Evolutionary conservation across 2,113 vertebrate species (phyloP).

Genomic region (Microcebus griseorufus): DNA sequence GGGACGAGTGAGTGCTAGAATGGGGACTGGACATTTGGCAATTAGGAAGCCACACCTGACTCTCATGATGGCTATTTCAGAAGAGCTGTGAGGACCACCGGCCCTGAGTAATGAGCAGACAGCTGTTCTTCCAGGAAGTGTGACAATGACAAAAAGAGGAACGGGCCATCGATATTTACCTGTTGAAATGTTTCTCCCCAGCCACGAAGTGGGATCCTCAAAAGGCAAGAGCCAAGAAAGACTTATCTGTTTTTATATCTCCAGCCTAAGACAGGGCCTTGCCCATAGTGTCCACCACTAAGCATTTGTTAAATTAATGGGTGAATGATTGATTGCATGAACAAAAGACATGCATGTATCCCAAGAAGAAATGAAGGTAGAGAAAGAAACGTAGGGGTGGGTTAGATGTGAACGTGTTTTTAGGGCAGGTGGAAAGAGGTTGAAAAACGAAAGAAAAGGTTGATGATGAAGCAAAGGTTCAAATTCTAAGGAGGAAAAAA

Average conservation of each 20-base stretch:
- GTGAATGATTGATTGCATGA: neutral
- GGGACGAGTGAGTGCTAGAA: neutral
- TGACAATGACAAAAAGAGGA: neutral
- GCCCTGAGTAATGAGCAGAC: neutral
- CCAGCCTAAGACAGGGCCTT: neutral
- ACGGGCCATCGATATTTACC: neutral
- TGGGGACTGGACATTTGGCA: neutral
- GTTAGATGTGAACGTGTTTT: neutral
- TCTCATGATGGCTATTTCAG: neutral
- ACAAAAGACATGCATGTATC: neutral
- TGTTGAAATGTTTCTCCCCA: neutral
- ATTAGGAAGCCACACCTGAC: neutral
- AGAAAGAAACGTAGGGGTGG: neutral
- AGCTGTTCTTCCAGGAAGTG: neutral
- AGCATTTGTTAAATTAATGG: neutral
- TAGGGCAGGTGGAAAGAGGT: neutral
- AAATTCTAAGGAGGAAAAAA: neutral
- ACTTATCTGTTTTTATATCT: neutral
- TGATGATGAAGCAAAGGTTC: neutral
- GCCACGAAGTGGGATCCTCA: neutral
- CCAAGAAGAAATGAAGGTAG: neutral
- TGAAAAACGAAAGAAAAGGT: slow-evolving; percentile 11
- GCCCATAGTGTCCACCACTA: neutral
- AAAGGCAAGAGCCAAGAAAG: neutral
- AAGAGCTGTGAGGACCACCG: neutral